A percentile compares a stretch with the other conserved stretches of the same genome.
Conservation (phyloP, 2,888 invertebrate species). For the Biston stratarius region DNA sequence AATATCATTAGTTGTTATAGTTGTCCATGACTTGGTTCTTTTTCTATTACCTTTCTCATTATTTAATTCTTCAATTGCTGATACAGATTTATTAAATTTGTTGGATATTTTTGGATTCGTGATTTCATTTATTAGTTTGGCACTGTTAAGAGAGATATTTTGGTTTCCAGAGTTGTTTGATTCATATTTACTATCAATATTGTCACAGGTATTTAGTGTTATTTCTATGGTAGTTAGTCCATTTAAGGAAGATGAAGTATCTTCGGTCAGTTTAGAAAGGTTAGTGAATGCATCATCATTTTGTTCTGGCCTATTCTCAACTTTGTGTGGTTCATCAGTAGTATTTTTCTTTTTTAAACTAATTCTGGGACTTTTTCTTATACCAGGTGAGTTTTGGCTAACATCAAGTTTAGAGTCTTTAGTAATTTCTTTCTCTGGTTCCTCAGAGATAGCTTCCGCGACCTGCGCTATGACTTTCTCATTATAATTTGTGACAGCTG, state of each 20-base stretch:
- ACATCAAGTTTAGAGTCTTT: slow-evolving; percentile 44
- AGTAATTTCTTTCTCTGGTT: slow-evolving; percentile 54
- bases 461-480: slow-evolving; percentile 27
- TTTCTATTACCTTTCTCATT: slow-evolving; percentile 58
- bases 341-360: slow-evolving; percentile 52
- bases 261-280: slow-evolving; percentile 12
- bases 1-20: slow-evolving; percentile 43
- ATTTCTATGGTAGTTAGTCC: not conserved
- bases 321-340: slow-evolving; percentile 31
- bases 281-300: slow-evolving; percentile 21
- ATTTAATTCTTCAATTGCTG: slow-evolving; percentile 51
- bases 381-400: slow-evolving; percentile 37
- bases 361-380: slow-evolving; percentile 57
- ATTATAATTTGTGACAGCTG: slow-evolving; percentile 26
- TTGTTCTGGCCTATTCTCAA: slow-evolving; percentile 16
- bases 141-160: slow-evolving; percentile 53
- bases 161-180: slow-evolving; percentile 30
- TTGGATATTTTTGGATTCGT: slow-evolving; percentile 47
- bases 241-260: slow-evolving; percentile 10
- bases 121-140: slow-evolving; percentile 57
- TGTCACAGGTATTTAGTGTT: slow-evolving; percentile 11
- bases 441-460: slow-evolving; percentile 63
- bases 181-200: slow-evolving; percentile 26
- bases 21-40: slow-evolving; percentile 73
- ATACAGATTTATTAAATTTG: slow-evolving; percentile 64